Base-by-base conservation (phyloP, 2,888 invertebrate genomes). In the Brachyopa scutellaris region DNA sequence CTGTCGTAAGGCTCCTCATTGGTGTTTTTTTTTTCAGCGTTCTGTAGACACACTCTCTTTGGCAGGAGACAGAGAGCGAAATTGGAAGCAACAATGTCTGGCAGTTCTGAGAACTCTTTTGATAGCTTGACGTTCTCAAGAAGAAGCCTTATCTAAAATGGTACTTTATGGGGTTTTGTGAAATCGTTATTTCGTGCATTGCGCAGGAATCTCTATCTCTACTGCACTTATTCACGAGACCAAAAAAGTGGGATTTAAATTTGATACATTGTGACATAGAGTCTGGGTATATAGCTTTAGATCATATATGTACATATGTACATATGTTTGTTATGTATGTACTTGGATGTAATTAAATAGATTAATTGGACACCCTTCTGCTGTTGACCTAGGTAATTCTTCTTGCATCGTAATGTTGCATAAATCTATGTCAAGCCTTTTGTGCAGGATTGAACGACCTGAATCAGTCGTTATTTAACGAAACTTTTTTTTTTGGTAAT, bases 151-250 rank as follows among this genome's bases (percentile, higher is more conserved):
- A 80, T 80, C 80, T 59, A 19, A 49, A 74, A 74, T 74, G 69
- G 80, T 76, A 74, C 80, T 80, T 80, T 76, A 80, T 80, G 80
- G 64, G 57, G 36, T 74, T 69, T 80, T 57, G 36, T 42, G 45
- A 51, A 74, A 80, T 80, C 64, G 80, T 38, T 80, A 70, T 80
- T 74, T 74, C 74, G 64, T 80, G 74, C 74, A 59, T 64, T 38
- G 17, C n/a, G 67, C 47, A 61, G 23, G 21, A 31, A 69, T 53
- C 55, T 38, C 19, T 26, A 72, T 76, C 57, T 64, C 21, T 59
- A 66, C 51, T 70, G 53, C 36, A 42, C 29, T 40, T 47, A 57
- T 70, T 40, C 57, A 64, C 55, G 61, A 36, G 9, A 38, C 9
- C 4, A 8, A 19, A 9, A 19, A 3, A n/a, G 15, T n/a, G 9